Evolutionary conservation across 2,888 invertebrate genomes (phyloP).

Genomic region (Cotesia congregata): DNA sequence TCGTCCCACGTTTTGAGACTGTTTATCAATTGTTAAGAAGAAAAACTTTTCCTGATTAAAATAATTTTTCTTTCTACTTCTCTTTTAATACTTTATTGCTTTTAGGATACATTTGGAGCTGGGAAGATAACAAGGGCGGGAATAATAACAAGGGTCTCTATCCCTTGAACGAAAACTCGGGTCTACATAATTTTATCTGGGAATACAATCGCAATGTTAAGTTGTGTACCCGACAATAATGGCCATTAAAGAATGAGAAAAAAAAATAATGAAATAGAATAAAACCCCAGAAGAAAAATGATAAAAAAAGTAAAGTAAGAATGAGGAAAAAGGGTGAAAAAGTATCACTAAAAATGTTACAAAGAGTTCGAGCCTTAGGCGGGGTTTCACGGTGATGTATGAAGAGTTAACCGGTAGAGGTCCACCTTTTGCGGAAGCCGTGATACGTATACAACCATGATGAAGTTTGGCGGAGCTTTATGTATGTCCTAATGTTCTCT

Average conservation of each 20-base stretch:
- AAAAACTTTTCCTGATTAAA: conserved; percentile 22
- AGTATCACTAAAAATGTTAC: background rate
- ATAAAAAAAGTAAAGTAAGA: conserved; percentile 13
- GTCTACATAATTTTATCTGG: conserved; percentile 3
- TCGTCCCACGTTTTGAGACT: too few relatives aligned
- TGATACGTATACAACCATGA: conserved; percentile 45
- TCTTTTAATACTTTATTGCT: conserved; percentile 25
- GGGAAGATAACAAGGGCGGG: conserved; percentile 20
- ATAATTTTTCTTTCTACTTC: conserved; percentile 8
- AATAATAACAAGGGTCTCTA: conserved; percentile 15
- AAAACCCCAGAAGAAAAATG: conserved; percentile 36
- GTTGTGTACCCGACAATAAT: conserved; percentile 4
- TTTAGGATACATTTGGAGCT: background rate
- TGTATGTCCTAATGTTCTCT: background rate
- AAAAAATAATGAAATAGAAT: conserved; percentile 4
- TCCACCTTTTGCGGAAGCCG: conserved; percentile 40
- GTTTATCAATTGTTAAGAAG: conserved; percentile 24
- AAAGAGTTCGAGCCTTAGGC: background rate
- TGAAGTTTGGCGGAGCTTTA: conserved; percentile 36
- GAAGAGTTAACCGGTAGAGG: background rate
- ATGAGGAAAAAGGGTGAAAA: conserved; percentile 31
- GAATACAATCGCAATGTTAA: conserved; percentile 3
- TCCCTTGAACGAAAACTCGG: background rate
- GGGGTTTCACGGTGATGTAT: background rate
- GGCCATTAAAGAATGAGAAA: conserved; percentile 6